Evolutionary conservation across 2,113 vertebrate species (phyloP).

Genomic region (Tinamus guttatus): DNA sequence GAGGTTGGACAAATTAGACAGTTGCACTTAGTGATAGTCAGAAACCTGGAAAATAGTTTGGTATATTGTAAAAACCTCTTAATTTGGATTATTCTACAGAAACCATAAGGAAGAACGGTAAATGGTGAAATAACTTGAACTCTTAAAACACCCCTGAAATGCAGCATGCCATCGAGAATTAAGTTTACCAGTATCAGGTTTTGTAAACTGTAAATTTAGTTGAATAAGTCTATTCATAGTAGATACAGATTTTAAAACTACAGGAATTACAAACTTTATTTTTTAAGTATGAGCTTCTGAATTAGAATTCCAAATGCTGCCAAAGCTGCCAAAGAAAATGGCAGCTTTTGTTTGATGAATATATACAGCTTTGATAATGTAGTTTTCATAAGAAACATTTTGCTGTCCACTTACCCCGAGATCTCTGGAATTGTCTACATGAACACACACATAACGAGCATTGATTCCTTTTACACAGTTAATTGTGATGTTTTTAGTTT

Average conservation of each 20-base stretch:
- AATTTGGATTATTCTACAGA: not conserved
- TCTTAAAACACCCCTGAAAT: not conserved
- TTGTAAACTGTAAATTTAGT: not conserved
- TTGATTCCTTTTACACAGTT: constrained; percentile 97
- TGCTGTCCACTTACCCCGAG: constrained; percentile 87
- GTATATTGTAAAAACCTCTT: not conserved
- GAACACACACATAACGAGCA: constrained; percentile 91
- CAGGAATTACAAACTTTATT: not conserved
- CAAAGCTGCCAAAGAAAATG: not conserved
- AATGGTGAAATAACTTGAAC: not conserved
- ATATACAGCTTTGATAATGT: not conserved
- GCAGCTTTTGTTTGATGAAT: not conserved
- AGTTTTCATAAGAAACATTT: not conserved
- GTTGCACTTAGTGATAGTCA: not conserved
- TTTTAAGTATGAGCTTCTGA: not conserved
- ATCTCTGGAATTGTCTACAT: constrained; percentile 98
- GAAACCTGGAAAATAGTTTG: not conserved
- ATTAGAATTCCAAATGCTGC: not conserved
- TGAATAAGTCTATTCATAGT: not conserved
- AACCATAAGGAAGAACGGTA: not conserved
- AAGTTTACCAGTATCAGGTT: not conserved
- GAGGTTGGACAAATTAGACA: not conserved
- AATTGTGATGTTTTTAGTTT: constrained; percentile 97
- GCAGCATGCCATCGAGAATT: not conserved
- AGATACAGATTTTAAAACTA: not conserved